Base-by-base conservation (phyloP, 2,888 invertebrate genomes). In the Ischnus inquisitorius region DNA sequence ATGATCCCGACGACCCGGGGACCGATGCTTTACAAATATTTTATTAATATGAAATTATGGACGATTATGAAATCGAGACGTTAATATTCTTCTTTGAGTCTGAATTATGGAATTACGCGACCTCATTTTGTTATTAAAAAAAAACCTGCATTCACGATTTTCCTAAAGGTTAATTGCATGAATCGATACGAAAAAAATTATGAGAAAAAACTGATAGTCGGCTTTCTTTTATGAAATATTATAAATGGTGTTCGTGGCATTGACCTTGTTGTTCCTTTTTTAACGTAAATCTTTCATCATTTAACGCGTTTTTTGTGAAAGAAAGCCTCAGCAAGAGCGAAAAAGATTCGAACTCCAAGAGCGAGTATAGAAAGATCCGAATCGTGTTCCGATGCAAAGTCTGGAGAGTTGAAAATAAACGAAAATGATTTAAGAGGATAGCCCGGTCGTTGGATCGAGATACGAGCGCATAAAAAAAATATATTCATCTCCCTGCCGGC, bases 401-500 rank as follows among this genome's bases (percentile, higher is more conserved):
- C 12, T 57, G 65, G 67, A 19, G 43, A 57, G n/a, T 8, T 39
- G 28, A 48, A 69, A 54, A 60, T 74, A 60, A 67, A 34, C 67
- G 51, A 34, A 67, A 74, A 65, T 71, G 62, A 76, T 76, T 81
- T 43, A 79, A 62, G 67, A 69, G 67, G 72, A 78, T 72, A 68
- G 57, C 72, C 48, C 54, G 64, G 68, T 62, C 57, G 67, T 77
- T 78, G 22, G 46, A 68, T 78, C 48, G 74, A 54, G 64, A 83
- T 75, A 69, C 51, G 69, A 64, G 75, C 28, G 67, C 43, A 65
- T 39, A 64, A 71, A 68, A 82, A 79, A 69, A 54, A 71, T 14
- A 65, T 41, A 39, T 4, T 16, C 28, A 68, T 75, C 28, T 75
- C 69, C 25, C 46, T 48, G 48, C 12, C 22, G 41, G 46, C 19